Evolutionary conservation across 1,140 invertebrate species (phyloP).

Genomic region (Rhagoletis zephyria): DNA sequence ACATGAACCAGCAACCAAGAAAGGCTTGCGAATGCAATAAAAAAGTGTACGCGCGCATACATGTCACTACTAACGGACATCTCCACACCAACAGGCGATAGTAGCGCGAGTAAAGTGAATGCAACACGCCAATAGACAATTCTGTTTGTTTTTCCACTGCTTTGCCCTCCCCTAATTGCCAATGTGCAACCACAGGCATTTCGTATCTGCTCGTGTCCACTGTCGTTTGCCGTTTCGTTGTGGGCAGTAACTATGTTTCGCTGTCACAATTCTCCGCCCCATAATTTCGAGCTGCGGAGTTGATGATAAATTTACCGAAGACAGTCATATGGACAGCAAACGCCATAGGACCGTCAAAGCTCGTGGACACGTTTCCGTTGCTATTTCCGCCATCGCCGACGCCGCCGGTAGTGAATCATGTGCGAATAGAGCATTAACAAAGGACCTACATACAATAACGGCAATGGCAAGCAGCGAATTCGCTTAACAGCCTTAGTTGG

Average conservation of each 20-base stretch:
- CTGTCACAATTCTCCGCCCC: background rate
- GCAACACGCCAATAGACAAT: conserved; percentile 19
- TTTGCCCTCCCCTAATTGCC: background rate
- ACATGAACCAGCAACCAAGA: background rate
- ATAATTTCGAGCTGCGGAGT: background rate
- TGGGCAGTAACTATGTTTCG: background rate
- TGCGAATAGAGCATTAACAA: background rate
- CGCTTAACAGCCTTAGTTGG: background rate
- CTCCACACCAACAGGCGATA: background rate
- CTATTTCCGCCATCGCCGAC: conserved; percentile 49
- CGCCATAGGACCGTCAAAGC: conserved; percentile 26
- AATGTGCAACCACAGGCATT: background rate
- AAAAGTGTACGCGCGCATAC: background rate
- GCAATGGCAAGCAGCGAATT: background rate
- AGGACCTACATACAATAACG: background rate
- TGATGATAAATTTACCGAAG: conserved; percentile 1
- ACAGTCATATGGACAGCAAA: conserved; percentile 39
- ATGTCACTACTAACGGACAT: background rate
- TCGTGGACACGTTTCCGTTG: conserved; percentile 40
- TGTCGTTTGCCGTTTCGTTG: background rate
- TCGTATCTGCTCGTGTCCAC: conserved; percentile 8
- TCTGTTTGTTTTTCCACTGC: background rate
- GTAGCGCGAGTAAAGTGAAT: background rate
- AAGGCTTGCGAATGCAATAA: background rate
- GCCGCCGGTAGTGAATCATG: background rate